Base-by-base conservation (phyloP, 53 echinoderm and acorn worm genomes). In the Holothuria scabra region DNA sequence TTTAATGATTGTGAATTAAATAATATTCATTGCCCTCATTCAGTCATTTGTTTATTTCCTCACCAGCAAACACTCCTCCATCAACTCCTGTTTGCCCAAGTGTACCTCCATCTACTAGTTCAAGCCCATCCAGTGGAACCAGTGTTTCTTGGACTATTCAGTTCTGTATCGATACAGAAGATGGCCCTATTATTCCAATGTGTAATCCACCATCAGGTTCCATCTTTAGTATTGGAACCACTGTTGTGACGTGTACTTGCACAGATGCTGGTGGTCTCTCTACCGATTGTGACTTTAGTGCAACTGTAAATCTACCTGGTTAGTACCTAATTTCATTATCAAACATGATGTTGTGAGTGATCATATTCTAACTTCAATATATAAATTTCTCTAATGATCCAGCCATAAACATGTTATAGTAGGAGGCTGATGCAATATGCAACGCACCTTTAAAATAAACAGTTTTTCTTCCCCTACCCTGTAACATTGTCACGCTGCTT, bases 191-290 rank as follows among this genome's bases (percentile, higher is more conserved):
- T 35, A 69, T 41, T 12, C 37, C 69, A n/a, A 35, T 69, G 35
- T 69, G 69, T 44, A 19, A 33, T 34, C 69, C 69, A 25, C 19
- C 21, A 19, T 66, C 87, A 9, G 91, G 91, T 1, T 80, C 64
- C 25, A 34, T 13, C 16, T 92, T 92, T 80, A 38, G 22, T 28
- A 35, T 85, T 25, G 92, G 92, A 55, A 14, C 74, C 0, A 71
- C 46, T 14, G 16, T 49, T 8, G 92, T 92, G 44, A 88, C 86
- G 2, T 70, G 75, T 37, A 92, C 88, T 7, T 88, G 88, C 26
- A 83, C 83, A 11, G 88, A 92, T 60, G 60, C 81, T 6, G 84
- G 74, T 3, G 88, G 88, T 8, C 74, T 71, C 41, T 55, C 20
- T 8, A 49, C 67, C 12, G 86, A 75, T 4, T 91, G 90, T 29